Base-by-base conservation (phyloP, 2,888 invertebrate species). In the Caenorhabditis sulstoni region DNA sequence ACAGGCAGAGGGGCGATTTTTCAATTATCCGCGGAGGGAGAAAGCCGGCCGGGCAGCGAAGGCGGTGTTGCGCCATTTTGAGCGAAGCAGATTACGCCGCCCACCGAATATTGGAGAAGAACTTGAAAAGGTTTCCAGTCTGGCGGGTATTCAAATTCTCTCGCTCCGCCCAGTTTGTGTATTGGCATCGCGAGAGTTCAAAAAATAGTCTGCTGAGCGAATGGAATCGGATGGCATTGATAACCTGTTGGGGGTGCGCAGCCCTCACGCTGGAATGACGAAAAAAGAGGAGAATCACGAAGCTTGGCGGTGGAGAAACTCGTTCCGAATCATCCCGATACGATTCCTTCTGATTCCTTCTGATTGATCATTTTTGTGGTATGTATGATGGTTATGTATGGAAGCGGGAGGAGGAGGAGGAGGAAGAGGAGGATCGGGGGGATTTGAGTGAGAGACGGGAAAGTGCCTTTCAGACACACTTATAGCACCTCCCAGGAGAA, bases 351-450 rank as follows among this genome's bases (percentile, higher is more conserved):
- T 58, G 77, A 65, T 66, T 61, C 74, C 53, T 22, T 41, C 11
- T 71, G 62, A 71, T 71, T 71, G 71, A 71, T 71, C 71, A 71
- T 71, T 71, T 71, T 70, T 62, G 76, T 57, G 58, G 68, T 59
- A 65, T 29, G 29, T 29, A 5, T 66, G 70, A 64, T 65, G 68
- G 76, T 68, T 68, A 62, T 58, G 57, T 57, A 14, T 61, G 18
- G 47, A 45, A 45, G 14, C 1, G 45, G 49, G 49, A 16, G 35
- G 18, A 11, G 23, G 39, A 29, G 29, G 29, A 3, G 29, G 7
- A 29, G 29, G 29, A 29, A 7, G 29, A 7, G 7, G 7, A 7
- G 29, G 7, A 5, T 29, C 29, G 29, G 29, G 7, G 7, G 29
- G 29, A 29, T 29, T 29, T 7, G 29, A 29, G 7, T 29, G 29